Evolutionary conservation across 2,113 vertebrate genomes (phyloP).

Genomic region (Thamnaconus septentrionalis): DNA sequence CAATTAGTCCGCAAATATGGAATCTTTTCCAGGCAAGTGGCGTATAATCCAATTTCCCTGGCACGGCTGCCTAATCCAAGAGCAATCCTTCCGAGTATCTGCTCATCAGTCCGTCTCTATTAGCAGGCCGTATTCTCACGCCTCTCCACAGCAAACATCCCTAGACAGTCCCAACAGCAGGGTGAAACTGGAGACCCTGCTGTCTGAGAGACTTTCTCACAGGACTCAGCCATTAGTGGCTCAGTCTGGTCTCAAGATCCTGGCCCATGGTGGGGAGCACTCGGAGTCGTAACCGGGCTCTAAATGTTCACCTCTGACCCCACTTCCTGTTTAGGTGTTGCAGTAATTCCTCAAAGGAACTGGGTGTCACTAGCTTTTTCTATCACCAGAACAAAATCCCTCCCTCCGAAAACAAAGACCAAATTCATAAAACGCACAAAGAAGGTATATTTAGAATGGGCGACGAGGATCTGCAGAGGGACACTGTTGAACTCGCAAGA

Average conservation of each 20-base stretch:
- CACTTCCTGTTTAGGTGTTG: conserved; percentile 62
- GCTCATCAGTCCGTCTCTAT: conserved; percentile 43
- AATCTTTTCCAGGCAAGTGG: conserved; percentile 36
- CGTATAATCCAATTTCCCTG: conserved; percentile 54
- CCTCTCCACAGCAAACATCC: conserved; percentile 46
- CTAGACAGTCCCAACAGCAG: conserved; percentile 43
- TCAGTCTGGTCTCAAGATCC: conserved; percentile 20
- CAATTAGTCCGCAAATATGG: conserved; percentile 48
- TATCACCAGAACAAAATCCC: not conserved
- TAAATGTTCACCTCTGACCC: conserved; percentile 63
- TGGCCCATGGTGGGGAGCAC: conserved; percentile 26
- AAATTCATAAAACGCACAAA: conserved; percentile 1
- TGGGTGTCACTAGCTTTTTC: conserved; percentile 4
- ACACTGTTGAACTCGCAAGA: too few species aligned
- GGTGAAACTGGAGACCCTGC: conserved; percentile 62
- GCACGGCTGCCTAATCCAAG: conserved; percentile 48
- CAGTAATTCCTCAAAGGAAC: conserved; percentile 48
- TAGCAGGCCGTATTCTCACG: conserved; percentile 43
- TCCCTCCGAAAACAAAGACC: conserved; percentile 26
- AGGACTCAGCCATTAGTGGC: conserved; percentile 33
- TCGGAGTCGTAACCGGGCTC: conserved; percentile 29
- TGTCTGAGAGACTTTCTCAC: conserved; percentile 35
- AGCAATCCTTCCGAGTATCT: conserved; percentile 42
- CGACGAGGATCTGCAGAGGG: too few species aligned
- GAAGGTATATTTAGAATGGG: too few species aligned